Base-by-base conservation (phyloP, 1,140 invertebrate species). In the Philotrypesis tridentata region DNA sequence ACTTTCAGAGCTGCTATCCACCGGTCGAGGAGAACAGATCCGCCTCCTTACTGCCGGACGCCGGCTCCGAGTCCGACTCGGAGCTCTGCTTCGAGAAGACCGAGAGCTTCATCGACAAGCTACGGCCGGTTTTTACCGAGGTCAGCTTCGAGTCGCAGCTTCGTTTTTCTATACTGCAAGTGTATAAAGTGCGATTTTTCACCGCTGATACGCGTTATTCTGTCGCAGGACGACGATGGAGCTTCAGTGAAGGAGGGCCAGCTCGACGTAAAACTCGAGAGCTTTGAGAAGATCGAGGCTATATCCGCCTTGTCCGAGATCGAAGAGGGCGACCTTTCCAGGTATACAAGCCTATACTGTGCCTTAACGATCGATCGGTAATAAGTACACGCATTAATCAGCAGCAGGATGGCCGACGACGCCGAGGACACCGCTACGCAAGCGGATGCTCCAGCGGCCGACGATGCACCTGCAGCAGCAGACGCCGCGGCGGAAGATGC, bases 1-100 rank as follows among this genome's bases (percentile, higher is more conserved):
- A 81, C 9, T 80, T 84, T 55, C 14, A 71, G 9, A 60, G 85
- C 21, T 29, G 83, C 27, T 27, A 60, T 17, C 48, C 83, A 65
- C 63, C 78, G 37, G 67, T 74, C 27, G 75, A 82, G 6, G 12
- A 72, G 12, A 67, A 55, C 14, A 70, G n/a, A 70, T 17, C 60
- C 40, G 0, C 3, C 3, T 37, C n/a, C n/a, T 37, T 37, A 9
- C 4, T 5, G 9, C 9, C 33, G 33, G 33, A 37, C 3, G 40
- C 65, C 4, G 70, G 71, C 3, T 37, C 33, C 8, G 65, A 70
- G n/a, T 65, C 63, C 2, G 11, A 65, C 21, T 83, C 67, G 5
- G 72, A 79, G 33, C 75, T 43, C 80, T 67, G 65, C n/a, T 76
- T 74, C 65, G 31, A 23, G 9, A 12, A 80, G 12, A 21, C 27